Evolutionary conservation across 2,797 vertebrate genomes (phyloP).

Genomic region (Gallinago stenura): DNA sequence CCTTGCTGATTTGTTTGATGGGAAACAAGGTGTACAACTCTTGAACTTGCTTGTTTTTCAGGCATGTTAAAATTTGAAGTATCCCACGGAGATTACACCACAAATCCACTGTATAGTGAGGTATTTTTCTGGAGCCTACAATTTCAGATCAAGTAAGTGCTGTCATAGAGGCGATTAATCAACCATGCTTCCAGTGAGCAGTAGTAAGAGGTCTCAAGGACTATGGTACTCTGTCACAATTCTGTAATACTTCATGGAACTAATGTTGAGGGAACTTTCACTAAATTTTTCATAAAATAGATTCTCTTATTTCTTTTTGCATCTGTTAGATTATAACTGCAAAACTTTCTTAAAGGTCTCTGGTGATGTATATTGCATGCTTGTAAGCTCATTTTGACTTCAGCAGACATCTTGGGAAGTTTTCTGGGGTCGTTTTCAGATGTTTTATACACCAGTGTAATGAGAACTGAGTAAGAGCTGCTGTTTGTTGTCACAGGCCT

Average conservation of each 20-base stretch:
- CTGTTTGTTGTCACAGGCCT: background rate
- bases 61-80: background rate
- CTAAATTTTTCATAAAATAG: background rate
- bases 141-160: background rate
- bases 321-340: background rate
- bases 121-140: background rate
- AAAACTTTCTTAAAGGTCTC: background rate
- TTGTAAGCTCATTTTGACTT: background rate
- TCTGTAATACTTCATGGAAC: background rate
- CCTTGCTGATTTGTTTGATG: background rate
- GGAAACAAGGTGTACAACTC: background rate
- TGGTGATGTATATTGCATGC: fast-evolving
- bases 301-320: background rate
- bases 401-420: background rate
- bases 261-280: background rate
- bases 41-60: background rate
- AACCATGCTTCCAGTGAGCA: background rate
- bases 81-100: background rate
- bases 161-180: background rate
- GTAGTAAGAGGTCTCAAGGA: background rate
- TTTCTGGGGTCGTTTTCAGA: background rate
- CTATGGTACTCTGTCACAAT: background rate
- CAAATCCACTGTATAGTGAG: background rate
- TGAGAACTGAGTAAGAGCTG: background rate
- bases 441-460: background rate